Base-by-base conservation (phyloP, 1,140 invertebrate genomes). In the Diprion similis region DNA sequence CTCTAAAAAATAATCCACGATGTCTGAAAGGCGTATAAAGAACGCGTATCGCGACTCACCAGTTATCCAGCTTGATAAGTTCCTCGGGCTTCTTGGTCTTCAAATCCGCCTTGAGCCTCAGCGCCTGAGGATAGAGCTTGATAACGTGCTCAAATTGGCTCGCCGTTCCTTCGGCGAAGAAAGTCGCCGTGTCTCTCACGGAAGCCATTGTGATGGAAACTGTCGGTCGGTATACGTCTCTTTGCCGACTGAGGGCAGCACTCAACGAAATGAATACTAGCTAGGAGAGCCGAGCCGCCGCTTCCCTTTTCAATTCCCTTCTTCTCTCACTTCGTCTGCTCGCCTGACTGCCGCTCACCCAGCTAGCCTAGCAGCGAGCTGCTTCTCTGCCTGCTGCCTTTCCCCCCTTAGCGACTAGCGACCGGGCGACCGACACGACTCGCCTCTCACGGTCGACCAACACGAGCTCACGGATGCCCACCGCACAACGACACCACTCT, bases 51-150 rank as follows among this genome's bases (percentile, higher is more conserved):
- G 11, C 13, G 11, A 94, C 94, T 95, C 90, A 96, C 96, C 96
- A 97, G 86, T 96, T 94, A 89, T 97, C 96, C 87, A 97, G 90
- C 89, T 96, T 96, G 87, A 97, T 94, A 78, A 97, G 91, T 89
- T 97, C 96, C 87, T 97, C 95, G 68, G 95, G 95, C 89, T 95
- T 97, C 90, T 97, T 97, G 81, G 91, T 93, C 85, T 95, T 95
- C 83, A 91, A 91, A 88, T 96, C 94, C 70, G 96, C 95, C 89
- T 97, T 97, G 78, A 96, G 88, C 86, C 92, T 91, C 67, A 97
- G 89, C 75, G 95, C 96, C 89, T 96, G 92, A 76, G 95, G 94
- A 88, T 97, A 97, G 80, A 97, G 89, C 89, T 95, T 94, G 79
- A 95, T 91, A 81, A 96, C 95, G 89, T 94, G 93, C 84, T 95